A percentile compares a stretch with the other conserved stretches of the same genome.
These are phyloP conservation scores for Drosophila guanche DNA, from an alignment of 1,140 invertebrate genomes.

Conservation along the genomic window DNA sequence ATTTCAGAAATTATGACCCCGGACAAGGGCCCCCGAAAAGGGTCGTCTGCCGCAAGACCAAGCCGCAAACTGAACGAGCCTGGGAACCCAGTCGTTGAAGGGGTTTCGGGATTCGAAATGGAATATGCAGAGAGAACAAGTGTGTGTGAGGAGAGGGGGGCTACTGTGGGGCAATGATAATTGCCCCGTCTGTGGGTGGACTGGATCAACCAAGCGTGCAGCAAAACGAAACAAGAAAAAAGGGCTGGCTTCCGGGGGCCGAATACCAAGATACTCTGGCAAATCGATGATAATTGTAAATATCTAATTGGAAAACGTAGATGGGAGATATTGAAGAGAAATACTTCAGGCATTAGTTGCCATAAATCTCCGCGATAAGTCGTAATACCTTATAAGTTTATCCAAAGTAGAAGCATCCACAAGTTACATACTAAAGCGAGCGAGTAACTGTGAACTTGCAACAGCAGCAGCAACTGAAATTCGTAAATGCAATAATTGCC, in stretches of 20 bases:
- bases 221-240: too few relatives aligned
- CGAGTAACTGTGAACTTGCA: slow-evolving; percentile 37
- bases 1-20: slow-evolving; percentile 79
- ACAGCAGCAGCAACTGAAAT: slow-evolving; percentile 46
- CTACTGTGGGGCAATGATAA: slow-evolving; percentile 58
- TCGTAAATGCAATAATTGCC: slow-evolving; percentile 78
- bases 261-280: too few relatives aligned
- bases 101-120: not conserved
- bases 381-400: not conserved
- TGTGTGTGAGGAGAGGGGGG: slow-evolving; percentile 1
- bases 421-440: slow-evolving; percentile 35
- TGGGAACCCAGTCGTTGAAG: not conserved
- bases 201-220: too few relatives aligned
- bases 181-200: slow-evolving; percentile 55
- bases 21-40: slow-evolving; percentile 43
- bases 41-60: slow-evolving; percentile 46
- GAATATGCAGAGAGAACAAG: not conserved
- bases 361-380: not conserved
- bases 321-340: too few relatives aligned
- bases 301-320: too few relatives aligned
- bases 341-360: too few relatives aligned
- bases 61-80: slow-evolving; percentile 59
- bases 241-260: too few relatives aligned
- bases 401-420: slow-evolving; percentile 15
- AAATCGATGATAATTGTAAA: too few relatives aligned